Conservation (phyloP, 2,797 vertebrate genomes). For the Oreochromis mossambicus region DNA sequence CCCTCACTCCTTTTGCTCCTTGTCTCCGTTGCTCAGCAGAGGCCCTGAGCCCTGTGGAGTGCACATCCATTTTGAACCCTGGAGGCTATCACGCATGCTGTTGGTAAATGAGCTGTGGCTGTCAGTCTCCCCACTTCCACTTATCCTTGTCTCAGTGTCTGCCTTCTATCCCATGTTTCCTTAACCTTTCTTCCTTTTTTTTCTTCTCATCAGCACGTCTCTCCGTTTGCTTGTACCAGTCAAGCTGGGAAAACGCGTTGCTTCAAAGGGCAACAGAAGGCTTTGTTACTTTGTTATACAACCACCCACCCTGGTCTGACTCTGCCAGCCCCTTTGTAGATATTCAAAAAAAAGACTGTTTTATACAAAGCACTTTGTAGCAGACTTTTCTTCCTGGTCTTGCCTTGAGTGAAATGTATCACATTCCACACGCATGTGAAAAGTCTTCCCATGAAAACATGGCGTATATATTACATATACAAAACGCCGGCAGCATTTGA, state of each 20-base stretch:
- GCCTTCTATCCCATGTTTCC: constrained; percentile 1
- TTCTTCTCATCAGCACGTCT: not conserved
- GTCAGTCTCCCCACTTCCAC: constrained; percentile 22
- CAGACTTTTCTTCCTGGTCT: not conserved
- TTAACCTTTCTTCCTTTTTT: not conserved
- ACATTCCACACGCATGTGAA: not conserved
- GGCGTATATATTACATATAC: not conserved
- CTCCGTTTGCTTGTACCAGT: not conserved
- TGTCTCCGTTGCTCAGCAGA: constrained; percentile 27
- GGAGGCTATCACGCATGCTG: constrained; percentile 32
- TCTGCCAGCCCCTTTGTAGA: not conserved
- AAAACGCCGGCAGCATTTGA: not conserved
- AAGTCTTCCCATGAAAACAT: not conserved
- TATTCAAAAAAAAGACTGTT: not conserved
- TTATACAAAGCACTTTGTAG: not conserved
- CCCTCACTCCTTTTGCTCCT: not conserved
- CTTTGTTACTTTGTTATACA: not conserved
- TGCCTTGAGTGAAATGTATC: not conserved
- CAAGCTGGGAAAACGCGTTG: not conserved
- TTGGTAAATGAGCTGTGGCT: constrained; percentile 54
- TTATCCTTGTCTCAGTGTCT: constrained; percentile 1
- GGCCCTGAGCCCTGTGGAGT: constrained; percentile 19
- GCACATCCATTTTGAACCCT: constrained; percentile 33
- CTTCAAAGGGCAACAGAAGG: not conserved
- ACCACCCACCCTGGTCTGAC: not conserved